Conservation (phyloP, 2,797 vertebrate species). For the Bradypodion ventrale region DNA sequence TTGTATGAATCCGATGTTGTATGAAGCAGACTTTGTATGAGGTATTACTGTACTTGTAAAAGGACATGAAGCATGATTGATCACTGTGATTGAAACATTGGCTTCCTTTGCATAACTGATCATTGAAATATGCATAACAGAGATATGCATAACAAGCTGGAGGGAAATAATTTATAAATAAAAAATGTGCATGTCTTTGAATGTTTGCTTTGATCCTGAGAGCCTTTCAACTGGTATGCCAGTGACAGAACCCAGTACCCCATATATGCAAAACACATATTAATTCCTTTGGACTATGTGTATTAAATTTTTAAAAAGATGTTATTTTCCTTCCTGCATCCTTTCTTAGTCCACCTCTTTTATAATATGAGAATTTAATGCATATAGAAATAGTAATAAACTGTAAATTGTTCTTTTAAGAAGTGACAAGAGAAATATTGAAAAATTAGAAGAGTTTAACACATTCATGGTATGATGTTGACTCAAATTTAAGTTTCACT, state of each 20-base stretch:
- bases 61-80: too few species aligned
- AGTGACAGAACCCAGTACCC: background rate
- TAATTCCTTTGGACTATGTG: too few species aligned
- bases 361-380: background rate
- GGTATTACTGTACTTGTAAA: too few species aligned
- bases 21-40: too few species aligned
- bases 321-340: background rate
- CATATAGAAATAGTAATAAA: background rate
- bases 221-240: background rate
- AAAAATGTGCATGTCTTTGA: too few species aligned
- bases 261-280: background rate
- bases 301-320: background rate
- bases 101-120: too few species aligned
- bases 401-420: background rate
- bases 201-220: background rate
- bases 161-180: too few species aligned
- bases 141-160: too few species aligned
- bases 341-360: background rate
- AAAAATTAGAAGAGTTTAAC: too few species aligned
- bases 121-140: too few species aligned
- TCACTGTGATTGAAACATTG: too few species aligned
- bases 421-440: background rate
- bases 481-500: background rate
- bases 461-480: background rate
- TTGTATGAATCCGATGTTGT: too few species aligned